A percentile compares a stretch with the other conserved stretches of the same genome.
Evolutionary conservation across 2,888 invertebrate genomes (phyloP).

Genomic region (Apomyelois bistriatella): DNA sequence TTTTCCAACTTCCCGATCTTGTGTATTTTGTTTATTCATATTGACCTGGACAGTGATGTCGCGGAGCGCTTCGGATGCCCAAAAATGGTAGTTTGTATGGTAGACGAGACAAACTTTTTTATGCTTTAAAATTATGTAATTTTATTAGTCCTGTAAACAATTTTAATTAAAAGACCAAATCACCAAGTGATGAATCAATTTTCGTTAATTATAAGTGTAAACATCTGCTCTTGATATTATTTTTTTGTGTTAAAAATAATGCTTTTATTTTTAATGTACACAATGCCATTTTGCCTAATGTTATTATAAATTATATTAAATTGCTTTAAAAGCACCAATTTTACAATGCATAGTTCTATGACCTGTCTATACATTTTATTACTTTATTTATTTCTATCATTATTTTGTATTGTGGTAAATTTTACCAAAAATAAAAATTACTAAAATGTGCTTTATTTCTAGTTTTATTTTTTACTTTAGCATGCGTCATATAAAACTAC

Average conservation of each 20-base stretch:
- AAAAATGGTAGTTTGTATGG: conserved; percentile 25
- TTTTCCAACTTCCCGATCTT: conserved; percentile 41
- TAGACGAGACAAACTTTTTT: conserved; percentile 37
- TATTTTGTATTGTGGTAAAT: conserved; percentile 80
- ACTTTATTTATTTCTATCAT: conserved; percentile 79
- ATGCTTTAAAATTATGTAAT: conserved; percentile 58
- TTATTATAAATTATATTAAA: conserved; percentile 79
- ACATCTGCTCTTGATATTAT: conserved; percentile 76
- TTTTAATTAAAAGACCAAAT: conserved; percentile 66
- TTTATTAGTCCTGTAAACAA: conserved; percentile 57
- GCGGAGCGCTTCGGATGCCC: conserved; percentile 9
- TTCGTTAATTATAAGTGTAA: conserved; percentile 59
- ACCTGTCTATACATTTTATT: conserved; percentile 79
- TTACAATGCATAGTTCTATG: conserved; percentile 79
- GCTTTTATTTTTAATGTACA: conserved; percentile 78
- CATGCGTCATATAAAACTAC: too few relatives aligned
- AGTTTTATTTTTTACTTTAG: conserved; percentile 54
- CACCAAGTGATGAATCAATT: conserved; percentile 72
- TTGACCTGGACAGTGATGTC: conserved; percentile 26
- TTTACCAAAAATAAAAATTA: conserved; percentile 80
- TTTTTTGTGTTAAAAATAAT: conserved; percentile 69
- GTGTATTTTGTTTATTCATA: conserved; percentile 30
- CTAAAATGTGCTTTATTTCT: conserved; percentile 75
- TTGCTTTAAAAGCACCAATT: conserved; percentile 80
- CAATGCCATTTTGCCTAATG: conserved; percentile 80